Conservation (phyloP, 2,888 invertebrate genomes). For the Bellardia bayeri region DNA sequence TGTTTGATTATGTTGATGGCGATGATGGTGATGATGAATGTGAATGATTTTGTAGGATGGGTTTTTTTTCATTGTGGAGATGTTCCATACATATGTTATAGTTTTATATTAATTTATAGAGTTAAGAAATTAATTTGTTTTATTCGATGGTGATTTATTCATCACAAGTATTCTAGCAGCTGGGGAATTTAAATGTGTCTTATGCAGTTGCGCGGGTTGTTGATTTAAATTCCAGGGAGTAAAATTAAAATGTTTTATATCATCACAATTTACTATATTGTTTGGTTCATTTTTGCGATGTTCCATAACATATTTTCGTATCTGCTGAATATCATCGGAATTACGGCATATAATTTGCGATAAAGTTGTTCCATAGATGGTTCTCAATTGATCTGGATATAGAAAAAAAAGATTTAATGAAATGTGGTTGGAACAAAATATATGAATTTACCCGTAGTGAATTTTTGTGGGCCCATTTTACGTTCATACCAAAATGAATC, state of each 20-base stretch:
- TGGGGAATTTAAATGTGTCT: slow-evolving; percentile 73
- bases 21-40: slow-evolving; percentile 32
- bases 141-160: slow-evolving; percentile 48
- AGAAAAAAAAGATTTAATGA: not conserved
- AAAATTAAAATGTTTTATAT: slow-evolving; percentile 86
- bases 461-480: slow-evolving; percentile 87
- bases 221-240: slow-evolving; percentile 85
- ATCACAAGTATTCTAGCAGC: slow-evolving; percentile 77
- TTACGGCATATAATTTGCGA: slow-evolving; percentile 91
- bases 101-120: slow-evolving; percentile 22
- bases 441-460: slow-evolving; percentile 86
- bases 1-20: slow-evolving; percentile 51
- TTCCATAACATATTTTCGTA: slow-evolving; percentile 90
- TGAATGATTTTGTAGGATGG: not conserved
- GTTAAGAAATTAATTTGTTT: slow-evolving; percentile 39
- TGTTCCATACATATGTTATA: not conserved
- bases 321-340: slow-evolving; percentile 87
- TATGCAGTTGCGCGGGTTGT: slow-evolving; percentile 74
- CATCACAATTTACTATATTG: slow-evolving; percentile 87
- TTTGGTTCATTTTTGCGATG: slow-evolving; percentile 85
- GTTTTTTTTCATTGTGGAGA: not conserved
- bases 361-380: slow-evolving; percentile 91
- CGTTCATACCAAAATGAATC: slow-evolving; percentile 97
- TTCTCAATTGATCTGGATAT: slow-evolving; percentile 89
- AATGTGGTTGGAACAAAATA: not conserved